A percentile compares a stretch with the other conserved stretches of the same genome.
phyloP scores from a whole-genome alignment of 2,113 vertebrate species.

The Deroptyus accipitrinus region DNA sequence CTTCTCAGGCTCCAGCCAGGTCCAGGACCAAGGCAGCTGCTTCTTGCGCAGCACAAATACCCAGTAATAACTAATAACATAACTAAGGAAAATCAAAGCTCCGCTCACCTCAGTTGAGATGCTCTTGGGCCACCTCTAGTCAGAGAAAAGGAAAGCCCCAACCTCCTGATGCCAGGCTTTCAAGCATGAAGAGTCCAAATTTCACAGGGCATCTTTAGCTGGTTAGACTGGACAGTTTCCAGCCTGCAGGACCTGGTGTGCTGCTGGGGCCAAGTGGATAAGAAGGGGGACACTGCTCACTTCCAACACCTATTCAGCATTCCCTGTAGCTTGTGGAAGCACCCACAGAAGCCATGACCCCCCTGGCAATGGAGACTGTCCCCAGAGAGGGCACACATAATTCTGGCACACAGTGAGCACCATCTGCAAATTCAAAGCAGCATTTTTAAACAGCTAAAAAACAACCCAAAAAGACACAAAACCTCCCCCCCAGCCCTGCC shows the following conservation, averaged over 20 bases:
- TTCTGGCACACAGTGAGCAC: not conserved
- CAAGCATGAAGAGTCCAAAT: not conserved
- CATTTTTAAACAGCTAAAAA: not conserved
- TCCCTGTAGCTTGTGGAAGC: not conserved
- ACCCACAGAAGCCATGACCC: rapidly evolving
- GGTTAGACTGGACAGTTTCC: not conserved
- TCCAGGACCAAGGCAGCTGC: not conserved
- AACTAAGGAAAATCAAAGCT: not conserved
- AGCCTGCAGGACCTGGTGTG: not conserved
- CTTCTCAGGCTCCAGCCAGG: not conserved
- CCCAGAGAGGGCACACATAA: not conserved
- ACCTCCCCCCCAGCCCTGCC: not conserved
- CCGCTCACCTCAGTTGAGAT: not conserved
- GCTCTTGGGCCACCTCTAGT: not conserved
- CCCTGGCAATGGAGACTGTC: not conserved
- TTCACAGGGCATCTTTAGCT: not conserved
- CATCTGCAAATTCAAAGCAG: not conserved
- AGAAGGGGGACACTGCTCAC: not conserved
- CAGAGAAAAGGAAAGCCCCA: not conserved
- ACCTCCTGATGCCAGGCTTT: not conserved
- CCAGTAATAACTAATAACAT: not conserved
- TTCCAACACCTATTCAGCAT: not conserved
- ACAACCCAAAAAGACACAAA: not conserved
- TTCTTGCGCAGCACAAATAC: not conserved
- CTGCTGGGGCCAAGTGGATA: not conserved